These are phyloP conservation scores for Pogonomyrmex barbatus DNA, from an alignment of 1,140 invertebrate species.

Conservation along the genomic window DNA sequence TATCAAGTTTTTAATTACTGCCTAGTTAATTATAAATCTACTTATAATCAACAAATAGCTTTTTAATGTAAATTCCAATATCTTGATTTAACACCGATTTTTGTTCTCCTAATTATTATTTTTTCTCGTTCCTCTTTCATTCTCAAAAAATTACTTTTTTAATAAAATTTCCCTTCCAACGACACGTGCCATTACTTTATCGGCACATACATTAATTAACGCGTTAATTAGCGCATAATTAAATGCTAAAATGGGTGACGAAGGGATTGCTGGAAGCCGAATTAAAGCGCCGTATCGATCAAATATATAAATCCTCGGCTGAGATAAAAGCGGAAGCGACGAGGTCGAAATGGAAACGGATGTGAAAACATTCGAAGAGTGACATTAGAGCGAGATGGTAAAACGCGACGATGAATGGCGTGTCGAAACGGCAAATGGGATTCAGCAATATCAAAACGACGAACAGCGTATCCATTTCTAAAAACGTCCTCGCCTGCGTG, in stretches of 20 bases:
- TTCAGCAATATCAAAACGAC: conserved; percentile 44
- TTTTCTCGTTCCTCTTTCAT: background rate
- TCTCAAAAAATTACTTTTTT: background rate
- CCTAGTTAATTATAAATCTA: background rate
- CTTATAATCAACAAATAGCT: conserved; percentile 8
- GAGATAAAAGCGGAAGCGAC: conserved; percentile 31
- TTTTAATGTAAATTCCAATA: conserved; percentile 26
- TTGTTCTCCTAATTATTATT: background rate
- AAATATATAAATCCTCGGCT: conserved; percentile 39
- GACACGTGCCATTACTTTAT: background rate
- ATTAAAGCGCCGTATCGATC: conserved; percentile 28
- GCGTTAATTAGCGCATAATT: conserved; percentile 36
- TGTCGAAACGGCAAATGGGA: conserved; percentile 55
- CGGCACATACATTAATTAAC: background rate
- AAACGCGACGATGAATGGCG: conserved; percentile 51
- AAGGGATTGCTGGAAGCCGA: background rate
- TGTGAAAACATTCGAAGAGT: conserved; percentile 45
- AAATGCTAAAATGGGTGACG: background rate
- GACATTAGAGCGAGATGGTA: conserved; percentile 22
- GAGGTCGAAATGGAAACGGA: conserved; percentile 32
- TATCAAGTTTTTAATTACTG: conserved; percentile 17
- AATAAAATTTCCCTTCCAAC: background rate
- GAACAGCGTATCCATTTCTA: conserved; percentile 28
- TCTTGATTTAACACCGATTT: background rate
- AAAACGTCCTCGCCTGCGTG: background rate